Percentiles rank a stretch among this genome's conserved stretches.
phyloP scores from a whole-genome alignment of 2,888 invertebrate species.

The Biston betularia region DNA sequence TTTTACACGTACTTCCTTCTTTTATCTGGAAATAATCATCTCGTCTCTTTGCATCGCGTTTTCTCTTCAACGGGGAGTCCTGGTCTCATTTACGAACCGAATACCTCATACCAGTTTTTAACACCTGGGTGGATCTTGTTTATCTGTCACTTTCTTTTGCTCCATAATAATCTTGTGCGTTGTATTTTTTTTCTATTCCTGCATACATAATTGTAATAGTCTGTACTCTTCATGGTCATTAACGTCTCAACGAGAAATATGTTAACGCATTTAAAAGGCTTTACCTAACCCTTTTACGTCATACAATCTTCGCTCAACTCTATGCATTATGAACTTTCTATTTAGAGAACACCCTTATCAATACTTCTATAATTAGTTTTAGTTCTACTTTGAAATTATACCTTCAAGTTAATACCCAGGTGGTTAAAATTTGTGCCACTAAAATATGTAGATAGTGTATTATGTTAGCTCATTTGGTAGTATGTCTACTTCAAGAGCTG shows the following conservation, averaged over 20 bases:
- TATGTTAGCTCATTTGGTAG: no score
- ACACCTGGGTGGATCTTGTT: neutral
- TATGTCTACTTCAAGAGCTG: no score
- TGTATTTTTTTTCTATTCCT: no score
- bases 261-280: slow-evolving; percentile 32
- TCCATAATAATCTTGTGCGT: no score
- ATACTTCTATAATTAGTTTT: slow-evolving; percentile 5
- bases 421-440: no score
- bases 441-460: no score
- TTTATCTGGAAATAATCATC: neutral
- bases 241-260: neutral
- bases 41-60: neutral
- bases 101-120: neutral
- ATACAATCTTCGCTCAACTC: neutral
- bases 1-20: neutral
- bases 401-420: no score
- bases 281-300: slow-evolving; percentile 8
- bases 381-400: neutral
- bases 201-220: no score
- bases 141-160: neutral
- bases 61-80: neutral
- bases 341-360: slow-evolving; percentile 17
- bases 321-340: neutral
- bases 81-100: neutral
- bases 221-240: neutral